Evolutionary conservation across 2,888 invertebrate genomes (phyloP).

Genomic region (Drosophila atroscutellata): DNA sequence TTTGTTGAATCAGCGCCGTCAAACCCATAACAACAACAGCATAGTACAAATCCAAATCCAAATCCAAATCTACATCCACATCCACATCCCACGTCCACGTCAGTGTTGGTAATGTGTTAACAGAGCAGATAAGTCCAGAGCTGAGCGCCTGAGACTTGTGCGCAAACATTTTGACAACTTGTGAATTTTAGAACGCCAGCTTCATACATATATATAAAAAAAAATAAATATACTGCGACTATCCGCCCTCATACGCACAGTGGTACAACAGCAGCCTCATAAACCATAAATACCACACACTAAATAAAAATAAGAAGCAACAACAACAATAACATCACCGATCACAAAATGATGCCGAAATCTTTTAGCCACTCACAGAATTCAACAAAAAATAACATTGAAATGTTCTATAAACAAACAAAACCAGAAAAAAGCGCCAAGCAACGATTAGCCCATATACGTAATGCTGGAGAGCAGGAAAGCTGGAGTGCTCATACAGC

Average conservation of each 20-base stretch:
- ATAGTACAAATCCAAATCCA: conserved; percentile 9
- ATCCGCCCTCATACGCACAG: conserved; percentile 38
- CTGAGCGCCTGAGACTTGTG: conserved; percentile 51
- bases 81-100: conserved; percentile 37
- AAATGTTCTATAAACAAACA: conserved; percentile 73
- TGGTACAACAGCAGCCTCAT: conserved; percentile 46
- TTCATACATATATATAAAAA: conserved; percentile 1
- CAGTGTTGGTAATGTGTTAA: conserved; percentile 71
- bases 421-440: conserved; percentile 40
- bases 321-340: conserved; percentile 9
- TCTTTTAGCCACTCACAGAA: conserved; percentile 51
- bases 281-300: conserved; percentile 69
- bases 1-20: conserved; percentile 78
- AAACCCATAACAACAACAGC: conserved; percentile 56
- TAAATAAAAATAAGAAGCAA: conserved; percentile 41
- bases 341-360: conserved; percentile 56
- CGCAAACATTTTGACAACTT: conserved; percentile 82
- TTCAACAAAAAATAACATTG: conserved; percentile 65
- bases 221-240: background rate
- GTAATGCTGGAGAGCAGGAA: conserved; percentile 21
- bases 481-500: conserved; percentile 28
- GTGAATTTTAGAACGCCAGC: conserved; percentile 75
- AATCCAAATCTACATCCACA: conserved; percentile 5
- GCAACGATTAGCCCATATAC: conserved; percentile 63
- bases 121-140: conserved; percentile 65